Conservation (phyloP, 1,140 invertebrate species). For the Thalassaphorura encarpata region DNA sequence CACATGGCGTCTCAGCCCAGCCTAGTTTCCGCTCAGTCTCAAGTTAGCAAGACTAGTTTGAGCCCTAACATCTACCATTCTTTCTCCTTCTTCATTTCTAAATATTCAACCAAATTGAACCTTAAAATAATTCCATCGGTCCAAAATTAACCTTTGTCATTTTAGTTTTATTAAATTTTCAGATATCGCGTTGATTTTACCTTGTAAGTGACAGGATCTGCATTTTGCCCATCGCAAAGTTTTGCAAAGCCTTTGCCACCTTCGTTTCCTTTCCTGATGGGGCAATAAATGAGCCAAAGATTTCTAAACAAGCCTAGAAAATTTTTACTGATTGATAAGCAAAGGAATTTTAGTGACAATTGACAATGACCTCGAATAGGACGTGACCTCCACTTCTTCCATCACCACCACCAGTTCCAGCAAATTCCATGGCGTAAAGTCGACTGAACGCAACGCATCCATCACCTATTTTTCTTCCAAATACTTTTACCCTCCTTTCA, state of each 20-base stretch:
- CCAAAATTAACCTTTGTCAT: background rate
- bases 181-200: slow-evolving; percentile 35
- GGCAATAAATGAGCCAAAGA: slow-evolving; percentile 59
- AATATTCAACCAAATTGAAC: slow-evolving; percentile 86
- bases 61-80: too few relatives aligned
- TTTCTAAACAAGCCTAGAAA: too few relatives aligned
- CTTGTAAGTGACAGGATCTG: slow-evolving; percentile 59
- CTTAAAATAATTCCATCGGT: slow-evolving; percentile 33
- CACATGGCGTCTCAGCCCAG: too few relatives aligned
- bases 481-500: slow-evolving; percentile 41
- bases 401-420: slow-evolving; percentile 92
- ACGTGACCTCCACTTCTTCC: slow-evolving; percentile 97
- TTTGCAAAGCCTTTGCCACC: slow-evolving; percentile 65
- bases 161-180: slow-evolving; percentile 5
- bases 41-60: too few relatives aligned
- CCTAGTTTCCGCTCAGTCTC: too few relatives aligned
- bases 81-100: slow-evolving; percentile 43
- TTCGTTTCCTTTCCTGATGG: slow-evolving; percentile 49
- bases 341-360: background rate
- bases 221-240: slow-evolving; percentile 78
- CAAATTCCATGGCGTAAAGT: slow-evolving; percentile 66
- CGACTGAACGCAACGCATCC: slow-evolving; percentile 77
- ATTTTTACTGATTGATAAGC: too few relatives aligned
- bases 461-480: slow-evolving; percentile 83
- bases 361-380: slow-evolving; percentile 63